Percentiles rank a stretch among this genome's conserved stretches.
phyloP scores from a whole-genome alignment of 2,888 invertebrate genomes.

The Sarcophaga carnaria region DNA sequence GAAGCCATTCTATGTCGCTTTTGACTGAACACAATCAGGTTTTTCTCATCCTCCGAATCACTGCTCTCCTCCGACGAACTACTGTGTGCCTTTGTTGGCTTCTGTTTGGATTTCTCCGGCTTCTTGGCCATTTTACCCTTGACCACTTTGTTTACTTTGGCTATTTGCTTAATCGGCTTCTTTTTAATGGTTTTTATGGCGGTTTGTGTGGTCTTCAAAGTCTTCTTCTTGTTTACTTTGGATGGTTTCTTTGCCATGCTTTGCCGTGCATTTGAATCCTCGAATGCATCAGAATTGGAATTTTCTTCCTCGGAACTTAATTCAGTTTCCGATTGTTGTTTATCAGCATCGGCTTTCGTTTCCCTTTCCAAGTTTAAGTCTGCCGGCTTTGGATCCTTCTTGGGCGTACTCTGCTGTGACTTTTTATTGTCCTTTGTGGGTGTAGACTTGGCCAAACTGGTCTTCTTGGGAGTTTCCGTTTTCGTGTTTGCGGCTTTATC shows the following conservation, averaged over 20 bases:
- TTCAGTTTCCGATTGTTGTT: conserved; percentile 26
- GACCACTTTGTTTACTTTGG: conserved; percentile 60
- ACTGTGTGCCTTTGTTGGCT: conserved; percentile 26
- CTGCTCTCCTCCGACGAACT: conserved; percentile 72
- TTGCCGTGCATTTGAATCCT: conserved; percentile 6
- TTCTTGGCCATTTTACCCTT: conserved; percentile 63
- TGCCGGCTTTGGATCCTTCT: conserved; percentile 8
- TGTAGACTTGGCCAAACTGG: neutral
- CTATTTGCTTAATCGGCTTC: conserved; percentile 64
- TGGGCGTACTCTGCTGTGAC: neutral
- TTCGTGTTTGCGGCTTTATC: neutral
- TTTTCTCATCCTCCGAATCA: conserved; percentile 79
- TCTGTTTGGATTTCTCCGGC: conserved; percentile 35
- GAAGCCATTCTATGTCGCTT: conserved; percentile 94
- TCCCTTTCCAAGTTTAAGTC: conserved; percentile 13
- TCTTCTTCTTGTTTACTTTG: conserved; percentile 50
- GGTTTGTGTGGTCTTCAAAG: conserved; percentile 32
- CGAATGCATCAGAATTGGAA: conserved; percentile 35
- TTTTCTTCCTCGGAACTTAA: conserved; percentile 48
- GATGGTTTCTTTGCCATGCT: conserved; percentile 12
- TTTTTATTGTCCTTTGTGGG: neutral
- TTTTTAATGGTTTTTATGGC: conserved; percentile 56
- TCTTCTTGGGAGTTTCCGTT: neutral
- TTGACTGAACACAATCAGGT: conserved; percentile 84
- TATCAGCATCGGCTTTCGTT: neutral